phyloP scores from a whole-genome alignment of 2,113 vertebrate species.

The Corythoichthys intestinalis region DNA sequence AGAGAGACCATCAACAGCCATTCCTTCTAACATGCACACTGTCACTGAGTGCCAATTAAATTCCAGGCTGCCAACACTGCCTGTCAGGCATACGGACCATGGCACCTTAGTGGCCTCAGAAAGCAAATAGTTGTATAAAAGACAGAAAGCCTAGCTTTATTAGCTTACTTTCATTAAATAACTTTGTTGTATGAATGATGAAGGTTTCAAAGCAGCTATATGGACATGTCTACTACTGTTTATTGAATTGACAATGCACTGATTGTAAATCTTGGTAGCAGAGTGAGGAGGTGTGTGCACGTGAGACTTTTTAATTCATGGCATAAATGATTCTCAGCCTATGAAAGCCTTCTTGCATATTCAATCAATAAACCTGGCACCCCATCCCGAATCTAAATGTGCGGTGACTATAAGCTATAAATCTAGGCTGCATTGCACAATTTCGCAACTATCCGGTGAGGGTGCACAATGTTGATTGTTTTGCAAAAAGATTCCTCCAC shows the following conservation, averaged over 20 bases:
- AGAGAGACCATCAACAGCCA: background rate
- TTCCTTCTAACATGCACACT: background rate
- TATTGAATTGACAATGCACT: background rate
- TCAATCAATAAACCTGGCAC: background rate
- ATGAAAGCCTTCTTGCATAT: conserved; percentile 5
- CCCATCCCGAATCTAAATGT: background rate
- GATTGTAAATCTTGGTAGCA: background rate
- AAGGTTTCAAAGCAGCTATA: background rate
- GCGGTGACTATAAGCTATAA: conserved; percentile 6
- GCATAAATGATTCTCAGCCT: background rate
- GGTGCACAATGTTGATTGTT: background rate
- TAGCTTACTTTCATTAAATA: background rate
- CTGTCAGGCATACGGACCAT: background rate
- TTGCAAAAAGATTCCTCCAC: background rate
- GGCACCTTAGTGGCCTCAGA: background rate
- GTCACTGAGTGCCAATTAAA: background rate
- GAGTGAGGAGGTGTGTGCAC: background rate
- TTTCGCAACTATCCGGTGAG: background rate
- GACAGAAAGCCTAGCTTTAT: background rate
- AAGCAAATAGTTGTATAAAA: background rate
- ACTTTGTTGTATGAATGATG: background rate
- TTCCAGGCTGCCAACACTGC: background rate
- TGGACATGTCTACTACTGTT: background rate
- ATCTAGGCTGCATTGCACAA: background rate
- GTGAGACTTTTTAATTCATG: conserved; percentile 4